Conservation (phyloP, 2,113 vertebrate species). For the Lampris megalopsis region DNA sequence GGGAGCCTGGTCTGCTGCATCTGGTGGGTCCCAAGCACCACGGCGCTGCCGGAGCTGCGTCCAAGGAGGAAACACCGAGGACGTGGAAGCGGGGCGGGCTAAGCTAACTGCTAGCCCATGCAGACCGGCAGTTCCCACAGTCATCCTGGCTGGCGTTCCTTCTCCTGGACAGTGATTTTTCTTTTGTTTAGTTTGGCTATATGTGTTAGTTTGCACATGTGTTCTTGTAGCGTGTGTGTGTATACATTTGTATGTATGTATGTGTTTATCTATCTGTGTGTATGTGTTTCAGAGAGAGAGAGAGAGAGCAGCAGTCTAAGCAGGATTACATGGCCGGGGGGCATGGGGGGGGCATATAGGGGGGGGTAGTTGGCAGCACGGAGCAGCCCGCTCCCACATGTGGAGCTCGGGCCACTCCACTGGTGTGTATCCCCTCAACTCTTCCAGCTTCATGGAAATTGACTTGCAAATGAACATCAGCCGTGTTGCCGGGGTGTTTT, state of each 20-base stretch:
- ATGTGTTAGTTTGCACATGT: too few relatives aligned
- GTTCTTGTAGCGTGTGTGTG: background rate
- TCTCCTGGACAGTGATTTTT: too few relatives aligned
- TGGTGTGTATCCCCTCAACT: slow-evolving; percentile 21
- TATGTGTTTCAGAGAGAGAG: background rate
- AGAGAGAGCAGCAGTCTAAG: background rate
- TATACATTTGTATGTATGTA: background rate
- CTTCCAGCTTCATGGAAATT: slow-evolving; percentile 16
- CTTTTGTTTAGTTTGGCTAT: too few relatives aligned
- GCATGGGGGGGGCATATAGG: background rate
- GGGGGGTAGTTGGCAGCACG: background rate
- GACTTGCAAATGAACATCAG: slow-evolving; percentile 56
- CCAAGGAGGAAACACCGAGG: too few relatives aligned
- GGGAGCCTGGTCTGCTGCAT: too few relatives aligned
- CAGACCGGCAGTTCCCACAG: too few relatives aligned
- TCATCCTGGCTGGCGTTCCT: too few relatives aligned
- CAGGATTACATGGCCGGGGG: background rate
- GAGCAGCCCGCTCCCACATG: background rate
- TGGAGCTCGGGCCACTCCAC: background rate
- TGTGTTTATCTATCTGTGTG: background rate
- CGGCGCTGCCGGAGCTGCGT: too few relatives aligned
- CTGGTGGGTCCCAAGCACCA: too few relatives aligned
- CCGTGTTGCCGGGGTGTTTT: slow-evolving; percentile 32
- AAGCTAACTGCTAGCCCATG: too few relatives aligned
- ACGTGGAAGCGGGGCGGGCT: too few relatives aligned